A percentile compares a stretch with the other conserved stretches of the same genome.
Conservation (phyloP, 35 echinoderm and acorn worm genomes). For the Apostichopus parvimensis region DNA sequence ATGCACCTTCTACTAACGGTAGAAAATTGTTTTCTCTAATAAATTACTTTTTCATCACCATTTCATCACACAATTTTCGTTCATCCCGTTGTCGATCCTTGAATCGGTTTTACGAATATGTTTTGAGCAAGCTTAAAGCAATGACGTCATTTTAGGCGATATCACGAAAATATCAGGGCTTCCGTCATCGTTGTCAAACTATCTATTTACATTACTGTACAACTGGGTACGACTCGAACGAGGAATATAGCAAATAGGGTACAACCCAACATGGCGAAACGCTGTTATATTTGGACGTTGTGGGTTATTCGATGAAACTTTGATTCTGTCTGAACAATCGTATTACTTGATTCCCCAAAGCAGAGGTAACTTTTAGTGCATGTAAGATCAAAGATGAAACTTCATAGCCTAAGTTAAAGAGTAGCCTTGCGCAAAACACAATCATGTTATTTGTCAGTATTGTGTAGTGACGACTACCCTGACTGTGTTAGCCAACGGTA, state of each 20-base stretch:
- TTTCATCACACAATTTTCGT: no score
- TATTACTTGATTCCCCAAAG: background rate
- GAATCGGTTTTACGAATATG: no score
- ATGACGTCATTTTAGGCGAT: slow-evolving; percentile 7
- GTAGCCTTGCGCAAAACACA: no score
- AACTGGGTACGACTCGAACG: background rate
- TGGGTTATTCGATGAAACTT: background rate
- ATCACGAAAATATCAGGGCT: slow-evolving; percentile 12
- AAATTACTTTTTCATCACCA: no score
- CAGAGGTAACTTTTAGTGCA: background rate
- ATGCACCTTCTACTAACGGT: no score
- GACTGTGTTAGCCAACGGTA: no score
- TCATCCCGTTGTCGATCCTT: no score
- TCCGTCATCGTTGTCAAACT: background rate
- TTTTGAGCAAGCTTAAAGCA: background rate
- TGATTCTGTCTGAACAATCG: background rate
- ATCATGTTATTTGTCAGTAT: no score
- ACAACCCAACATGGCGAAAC: slow-evolving; percentile 2
- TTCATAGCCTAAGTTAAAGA: no score
- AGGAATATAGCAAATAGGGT: background rate
- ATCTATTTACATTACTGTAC: background rate
- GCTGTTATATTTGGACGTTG: background rate
- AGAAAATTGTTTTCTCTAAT: no score
- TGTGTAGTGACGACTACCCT: no score
- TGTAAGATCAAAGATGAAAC: no score